Evolutionary conservation across 1,140 invertebrate species (phyloP), one percentile per base, ranked within the genome.

Genomic region (Oreohelix idahoensis): DNA sequence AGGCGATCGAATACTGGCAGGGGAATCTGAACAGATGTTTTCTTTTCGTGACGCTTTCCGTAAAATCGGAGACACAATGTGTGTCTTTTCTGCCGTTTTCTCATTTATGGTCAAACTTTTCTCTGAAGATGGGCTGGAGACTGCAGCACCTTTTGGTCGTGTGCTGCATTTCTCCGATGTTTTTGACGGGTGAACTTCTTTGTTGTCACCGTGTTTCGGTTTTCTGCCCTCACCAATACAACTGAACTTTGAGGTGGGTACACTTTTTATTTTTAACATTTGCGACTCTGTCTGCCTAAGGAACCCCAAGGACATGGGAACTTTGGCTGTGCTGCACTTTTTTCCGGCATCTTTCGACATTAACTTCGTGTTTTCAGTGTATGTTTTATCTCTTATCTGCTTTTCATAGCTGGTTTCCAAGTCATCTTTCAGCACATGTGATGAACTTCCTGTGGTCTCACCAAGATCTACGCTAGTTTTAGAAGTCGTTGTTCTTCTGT

Each of bases 21-120:
- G 26, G 4, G 77, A 45, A 39, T 79, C 77, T 36, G 35, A 66
- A 39, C 77, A 79, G 29, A 79, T 66, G 58, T 79, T 79, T 45
- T 79, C 77, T 69, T 79, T 79, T 36, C 53, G 35, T 0, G 77
- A 79, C 5, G 38, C 77, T 53, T 66, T 79, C 5, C 77, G 32
- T 29, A 69, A 66, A 23, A 79, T 5, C 23, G 53, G 63, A 0
- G 77, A 79, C 32, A 42, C 39, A 36, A 69, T 26, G 1, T 38
- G 51, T 11, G 35, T 39, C 11, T 66, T 79, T 39, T 69, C 49
- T 26, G 8, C 10, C 2, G 2, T 2, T 39, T 38, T 39, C 0
- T 74, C 71, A 26, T n/a, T 26, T 26, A 26, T 11, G 10, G 36
- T 39, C 38, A 5, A 5, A 5, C 17, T 73, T 8, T 4, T 35